Evolutionary conservation across 2,888 invertebrate genomes (phyloP), one percentile per base, ranked within the genome.

Genomic region (Drosophila robusta): DNA sequence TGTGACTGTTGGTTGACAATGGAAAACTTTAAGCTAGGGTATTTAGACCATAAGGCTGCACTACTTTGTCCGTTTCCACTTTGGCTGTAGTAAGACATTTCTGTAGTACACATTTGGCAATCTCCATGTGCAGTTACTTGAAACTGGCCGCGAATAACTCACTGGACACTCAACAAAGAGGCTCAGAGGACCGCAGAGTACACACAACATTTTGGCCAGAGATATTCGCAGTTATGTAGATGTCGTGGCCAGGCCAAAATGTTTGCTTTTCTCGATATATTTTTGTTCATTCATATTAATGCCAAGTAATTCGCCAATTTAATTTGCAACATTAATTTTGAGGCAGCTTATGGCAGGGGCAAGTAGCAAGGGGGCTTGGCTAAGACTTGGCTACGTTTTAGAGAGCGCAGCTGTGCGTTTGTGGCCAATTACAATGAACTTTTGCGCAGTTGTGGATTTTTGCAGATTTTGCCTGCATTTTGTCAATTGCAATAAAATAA

Each of bases 401-500:
- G 78, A 62, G 75, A 78, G 61, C 62, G 78, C 79, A 79, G 77
- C 79, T 79, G 78, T 69, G 80, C 77, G 79, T 79, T 36, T 64
- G n/a, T 38, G 45, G 49, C 64, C 78, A 80, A 87, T 87, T 87
- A 87, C 85, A 85, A 80, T 80, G 70, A 70, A 68, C 56, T 72
- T 72, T 78, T 71, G 58, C 14, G n/a, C 47, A 47, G 74, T 63
- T 73, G 62, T 47, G 32, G 57, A 71, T 64, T 67, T 65, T 62
- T 63, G 56, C 64, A 49, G 45, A 56, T 64, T 72, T 70, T 70
- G 64, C 69, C 42, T 39, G 70, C 70, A 73, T 84, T 87, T 86
- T 87, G 86, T 82, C 86, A 87, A 87, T 87, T 80, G 85, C 85
- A 87, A 89, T 89, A 89, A 89, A 86, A 89, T 86, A 89, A 87